A percentile compares a stretch with the other conserved stretches of the same genome.
phyloP scores from a whole-genome alignment of 2,888 invertebrate genomes.

The Pandemis cinnamomeana region DNA sequence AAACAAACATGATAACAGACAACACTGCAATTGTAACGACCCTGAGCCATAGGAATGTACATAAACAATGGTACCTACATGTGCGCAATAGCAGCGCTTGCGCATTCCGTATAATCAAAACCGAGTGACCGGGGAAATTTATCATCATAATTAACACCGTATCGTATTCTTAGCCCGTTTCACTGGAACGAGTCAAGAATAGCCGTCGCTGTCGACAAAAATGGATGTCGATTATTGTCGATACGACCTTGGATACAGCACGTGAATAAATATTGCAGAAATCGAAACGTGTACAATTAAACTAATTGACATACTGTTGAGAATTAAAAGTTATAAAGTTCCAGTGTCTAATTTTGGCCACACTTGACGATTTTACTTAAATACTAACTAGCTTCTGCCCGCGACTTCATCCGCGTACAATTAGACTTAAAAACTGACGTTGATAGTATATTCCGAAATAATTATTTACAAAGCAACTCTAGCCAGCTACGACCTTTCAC shows the following conservation, averaged over 20 bases:
- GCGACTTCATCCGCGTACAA: too few species aligned
- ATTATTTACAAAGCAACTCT: too few species aligned
- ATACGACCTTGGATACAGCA: conserved; percentile 27
- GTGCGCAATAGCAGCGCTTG: conserved; percentile 47
- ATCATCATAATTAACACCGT: conserved; percentile 57
- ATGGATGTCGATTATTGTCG: background rate
- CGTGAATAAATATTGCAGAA: conserved; percentile 25
- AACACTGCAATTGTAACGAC: background rate
- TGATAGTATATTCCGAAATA: too few species aligned
- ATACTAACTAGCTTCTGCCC: background rate
- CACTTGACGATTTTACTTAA: background rate
- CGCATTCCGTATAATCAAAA: conserved; percentile 63
- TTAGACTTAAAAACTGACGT: too few species aligned
- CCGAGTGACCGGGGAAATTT: conserved; percentile 70
- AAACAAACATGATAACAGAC: too few species aligned
- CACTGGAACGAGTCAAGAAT: conserved; percentile 54
- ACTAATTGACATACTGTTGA: background rate
- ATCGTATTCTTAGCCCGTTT: conserved; percentile 62
- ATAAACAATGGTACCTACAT: background rate
- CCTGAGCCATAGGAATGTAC: conserved; percentile 15
- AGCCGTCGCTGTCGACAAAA: conserved; percentile 47
- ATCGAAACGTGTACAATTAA: conserved; percentile 15
- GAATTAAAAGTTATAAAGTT: background rate
- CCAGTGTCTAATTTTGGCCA: background rate
- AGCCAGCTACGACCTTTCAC: too few species aligned